Conservation (phyloP, 2,113 vertebrate genomes). For the rat (Rattus norvegicus) region GRCr8 NC_086022.1:96437501-96438000, state of each 20-base stretch:
- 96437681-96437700: neutral
- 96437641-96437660: conserved; percentile 94
- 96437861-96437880: conserved; percentile 95
- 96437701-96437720: neutral
- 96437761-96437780: conserved; percentile 93
- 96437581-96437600: conserved; percentile 84
- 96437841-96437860: conserved; percentile 95
- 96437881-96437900: conserved; percentile 96
- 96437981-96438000: too few relatives aligned
- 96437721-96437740: conserved; percentile 87
- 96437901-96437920: conserved; percentile 95
- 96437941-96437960: conserved; percentile 97
- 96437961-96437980: conserved; percentile 46
- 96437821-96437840: conserved; percentile 95
- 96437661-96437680: conserved; percentile 87
- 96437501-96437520: neutral
- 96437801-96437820: conserved; percentile 95
- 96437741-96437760: conserved; percentile 83
- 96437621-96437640: conserved; percentile 92
- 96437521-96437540: conserved; percentile 93
- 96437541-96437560: conserved; percentile 93
- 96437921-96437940: conserved; percentile 96
- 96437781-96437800: conserved; percentile 89
- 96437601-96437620: conserved; percentile 91
- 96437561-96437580: conserved; percentile 93